Percentiles rank a stretch among this genome's conserved stretches.
Evolutionary conservation across 1,140 invertebrate genomes (phyloP).

Genomic region (Lerema accius): DNA sequence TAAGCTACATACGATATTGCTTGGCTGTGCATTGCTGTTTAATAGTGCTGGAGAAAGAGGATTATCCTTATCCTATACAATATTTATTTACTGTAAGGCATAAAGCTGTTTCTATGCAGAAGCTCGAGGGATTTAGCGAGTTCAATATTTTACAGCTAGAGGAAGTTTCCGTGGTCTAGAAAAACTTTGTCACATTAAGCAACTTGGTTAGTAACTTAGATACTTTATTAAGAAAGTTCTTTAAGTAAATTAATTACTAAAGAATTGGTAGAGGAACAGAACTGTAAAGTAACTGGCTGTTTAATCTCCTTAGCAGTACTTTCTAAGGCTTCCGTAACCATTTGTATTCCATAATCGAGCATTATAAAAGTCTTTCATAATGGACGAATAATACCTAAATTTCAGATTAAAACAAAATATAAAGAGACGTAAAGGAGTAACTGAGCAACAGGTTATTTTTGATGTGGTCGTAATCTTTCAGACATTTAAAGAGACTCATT

Average conservation of each 20-base stretch:
- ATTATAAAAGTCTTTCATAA: too few relatives aligned
- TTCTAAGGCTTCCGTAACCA: background rate
- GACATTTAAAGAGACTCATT: too few relatives aligned
- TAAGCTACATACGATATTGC: background rate
- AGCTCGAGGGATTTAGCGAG: background rate
- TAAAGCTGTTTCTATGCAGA: background rate
- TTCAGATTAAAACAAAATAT: too few relatives aligned
- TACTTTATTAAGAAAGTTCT: slow-evolving; percentile 4
- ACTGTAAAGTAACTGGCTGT: background rate
- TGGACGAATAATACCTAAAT: too few relatives aligned
- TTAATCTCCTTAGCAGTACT: background rate
- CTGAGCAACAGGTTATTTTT: too few relatives aligned
- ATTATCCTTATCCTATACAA: background rate
- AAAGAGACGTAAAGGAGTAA: too few relatives aligned
- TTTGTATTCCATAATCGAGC: too few relatives aligned
- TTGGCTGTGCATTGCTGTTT: background rate
- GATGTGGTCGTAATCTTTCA: too few relatives aligned
- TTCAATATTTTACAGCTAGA: background rate
- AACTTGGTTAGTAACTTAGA: background rate
- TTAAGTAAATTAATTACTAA: slow-evolving; percentile 1
- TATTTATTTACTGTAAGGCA: background rate
- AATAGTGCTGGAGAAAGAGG: background rate
- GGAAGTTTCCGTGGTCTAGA: background rate
- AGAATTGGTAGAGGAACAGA: background rate
- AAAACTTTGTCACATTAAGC: background rate